Evolutionary conservation across 2,113 vertebrate genomes (phyloP).

Genomic region (Engystomops pustulosus): DNA sequence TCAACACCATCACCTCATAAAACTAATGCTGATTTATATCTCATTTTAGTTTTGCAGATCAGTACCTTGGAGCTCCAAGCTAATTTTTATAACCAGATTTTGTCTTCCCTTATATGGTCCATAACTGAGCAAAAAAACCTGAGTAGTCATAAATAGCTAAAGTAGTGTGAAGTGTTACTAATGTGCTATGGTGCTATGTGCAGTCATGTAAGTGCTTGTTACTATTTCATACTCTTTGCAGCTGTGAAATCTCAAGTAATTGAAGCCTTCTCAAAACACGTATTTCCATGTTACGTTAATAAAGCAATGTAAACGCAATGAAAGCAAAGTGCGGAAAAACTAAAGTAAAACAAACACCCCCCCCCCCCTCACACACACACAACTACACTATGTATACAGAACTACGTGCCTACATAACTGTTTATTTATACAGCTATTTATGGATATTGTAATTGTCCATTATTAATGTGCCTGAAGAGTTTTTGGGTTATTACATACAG

Average conservation of each 20-base stretch:
- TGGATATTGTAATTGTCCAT: neutral
- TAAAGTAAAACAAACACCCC: neutral
- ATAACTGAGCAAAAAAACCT: neutral
- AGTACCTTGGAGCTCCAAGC: too few relatives aligned
- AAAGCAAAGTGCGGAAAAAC: neutral
- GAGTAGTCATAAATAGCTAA: neutral
- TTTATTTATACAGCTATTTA: neutral
- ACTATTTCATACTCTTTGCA: neutral
- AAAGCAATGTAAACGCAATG: neutral
- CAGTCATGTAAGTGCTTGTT: neutral
- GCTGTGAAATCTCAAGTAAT: constrained; percentile 7
- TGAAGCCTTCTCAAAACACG: neutral
- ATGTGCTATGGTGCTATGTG: neutral
- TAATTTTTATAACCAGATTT: too few relatives aligned
- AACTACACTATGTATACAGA: neutral
- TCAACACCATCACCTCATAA: too few relatives aligned
- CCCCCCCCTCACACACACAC: too few relatives aligned
- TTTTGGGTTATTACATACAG: neutral
- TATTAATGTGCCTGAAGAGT: neutral
- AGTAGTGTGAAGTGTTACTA: constrained; percentile 27
- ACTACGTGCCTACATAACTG: neutral
- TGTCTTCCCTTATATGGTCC: neutral
- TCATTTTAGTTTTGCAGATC: too few relatives aligned
- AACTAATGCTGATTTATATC: too few relatives aligned
- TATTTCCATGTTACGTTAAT: neutral